Conservation (phyloP, 2,797 vertebrate genomes). For the Periparus ater region DNA sequence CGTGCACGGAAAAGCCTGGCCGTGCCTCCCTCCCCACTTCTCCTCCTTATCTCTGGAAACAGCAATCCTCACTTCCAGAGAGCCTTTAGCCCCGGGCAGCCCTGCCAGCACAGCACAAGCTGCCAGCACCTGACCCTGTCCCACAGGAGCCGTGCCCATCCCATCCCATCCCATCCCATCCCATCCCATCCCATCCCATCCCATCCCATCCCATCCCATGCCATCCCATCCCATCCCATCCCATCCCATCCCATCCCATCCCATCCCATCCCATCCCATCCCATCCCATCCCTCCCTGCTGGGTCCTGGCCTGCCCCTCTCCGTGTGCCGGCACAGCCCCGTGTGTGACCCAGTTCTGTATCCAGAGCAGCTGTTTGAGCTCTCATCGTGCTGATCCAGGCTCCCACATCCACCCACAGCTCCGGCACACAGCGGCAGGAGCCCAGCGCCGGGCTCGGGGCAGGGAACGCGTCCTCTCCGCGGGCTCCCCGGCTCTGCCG, state of each 20-base stretch:
- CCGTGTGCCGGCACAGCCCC: accelerated
- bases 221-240: too few relatives aligned
- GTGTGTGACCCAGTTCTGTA: neutral
- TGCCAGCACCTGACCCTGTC: neutral
- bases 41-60: neutral
- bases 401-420: neutral
- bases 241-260: too few relatives aligned
- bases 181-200: neutral
- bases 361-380: neutral
- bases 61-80: accelerated
- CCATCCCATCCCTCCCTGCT: neutral
- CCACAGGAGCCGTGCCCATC: accelerated
- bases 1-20: accelerated
- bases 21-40: accelerated
- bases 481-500: neutral
- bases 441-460: neutral
- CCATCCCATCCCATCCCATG: neutral
- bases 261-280: too few relatives aligned
- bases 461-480: neutral
- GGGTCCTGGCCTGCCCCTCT: neutral
- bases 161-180: neutral
- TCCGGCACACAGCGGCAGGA: neutral
- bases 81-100: neutral
- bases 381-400: conserved; percentile 6
- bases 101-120: neutral